Percentiles rank a stretch among this genome's conserved stretches.
Conservation (phyloP, 2,797 vertebrate species). For the Semotilus atromaculatus region DNA sequence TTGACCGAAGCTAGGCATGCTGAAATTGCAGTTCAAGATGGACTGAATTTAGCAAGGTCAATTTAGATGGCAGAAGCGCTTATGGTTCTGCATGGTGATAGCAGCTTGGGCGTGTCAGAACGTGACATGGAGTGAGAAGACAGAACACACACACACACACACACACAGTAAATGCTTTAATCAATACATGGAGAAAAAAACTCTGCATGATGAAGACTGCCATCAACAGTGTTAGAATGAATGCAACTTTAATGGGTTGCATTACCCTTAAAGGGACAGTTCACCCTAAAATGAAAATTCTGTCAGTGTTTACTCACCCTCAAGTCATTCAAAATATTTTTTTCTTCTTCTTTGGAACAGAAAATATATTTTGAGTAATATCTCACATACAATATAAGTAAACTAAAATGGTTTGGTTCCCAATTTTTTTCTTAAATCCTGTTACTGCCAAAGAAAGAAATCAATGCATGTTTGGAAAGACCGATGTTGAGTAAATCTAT, state of each 20-base stretch:
- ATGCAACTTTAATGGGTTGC: conserved; percentile 6
- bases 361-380: neutral
- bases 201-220: conserved; percentile 5
- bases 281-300: neutral
- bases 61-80: conserved; percentile 9
- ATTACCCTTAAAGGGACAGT: neutral
- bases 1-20: neutral
- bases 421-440: neutral
- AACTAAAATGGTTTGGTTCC: neutral
- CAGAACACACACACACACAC: conserved; percentile 34
- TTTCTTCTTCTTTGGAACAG: neutral
- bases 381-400: neutral
- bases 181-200: conserved; percentile 49
- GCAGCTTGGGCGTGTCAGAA: conserved; percentile 54
- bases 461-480: neutral
- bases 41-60: conserved; percentile 35
- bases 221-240: neutral
- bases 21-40: neutral
- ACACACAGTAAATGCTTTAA: conserved; percentile 34
- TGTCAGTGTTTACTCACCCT: neutral
- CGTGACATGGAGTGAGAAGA: conserved; percentile 55
- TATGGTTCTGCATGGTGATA: conserved; percentile 47
- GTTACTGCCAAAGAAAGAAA: neutral
- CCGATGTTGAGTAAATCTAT: neutral
- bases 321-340: neutral